Conservation (phyloP, 2,797 vertebrate genomes). For the Anomalospiza imberbis region DNA sequence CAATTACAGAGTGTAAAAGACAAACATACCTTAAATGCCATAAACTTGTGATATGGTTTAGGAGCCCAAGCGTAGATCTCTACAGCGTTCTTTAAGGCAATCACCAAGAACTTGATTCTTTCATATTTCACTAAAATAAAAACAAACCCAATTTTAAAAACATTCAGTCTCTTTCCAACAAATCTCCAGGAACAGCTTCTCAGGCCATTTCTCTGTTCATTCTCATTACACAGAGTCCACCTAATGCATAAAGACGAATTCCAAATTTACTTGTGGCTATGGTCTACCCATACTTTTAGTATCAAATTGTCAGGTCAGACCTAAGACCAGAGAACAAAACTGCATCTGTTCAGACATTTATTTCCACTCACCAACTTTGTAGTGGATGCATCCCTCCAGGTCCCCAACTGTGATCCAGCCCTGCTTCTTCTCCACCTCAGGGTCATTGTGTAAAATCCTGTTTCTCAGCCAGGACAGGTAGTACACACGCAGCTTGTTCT, state of each 20-base stretch:
- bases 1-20: background rate
- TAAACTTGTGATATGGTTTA: slow-evolving; percentile 99
- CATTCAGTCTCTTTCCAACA: background rate
- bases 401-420: slow-evolving; percentile 98
- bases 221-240: background rate
- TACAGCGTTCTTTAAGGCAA: slow-evolving; percentile 96
- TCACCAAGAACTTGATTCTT: slow-evolving; percentile 98
- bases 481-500: slow-evolving; percentile 97
- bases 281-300: background rate
- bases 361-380: slow-evolving; percentile 91
- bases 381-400: slow-evolving; percentile 96
- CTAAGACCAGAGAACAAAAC: background rate
- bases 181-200: background rate
- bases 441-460: slow-evolving; percentile 96
- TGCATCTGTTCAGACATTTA: background rate
- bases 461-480: slow-evolving; percentile 98
- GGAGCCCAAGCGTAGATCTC: slow-evolving; percentile 99
- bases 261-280: background rate
- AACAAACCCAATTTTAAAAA: background rate
- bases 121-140: slow-evolving; percentile 92
- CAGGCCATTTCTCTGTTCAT: background rate
- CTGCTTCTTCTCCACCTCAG: slow-evolving; percentile 98
- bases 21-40: slow-evolving; percentile 95
- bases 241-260: background rate
- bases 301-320: background rate